Evolutionary conservation across 2,113 vertebrate genomes (phyloP), one percentile per base, ranked within the genome.

Genomic region (Proteles cristata): DNA sequence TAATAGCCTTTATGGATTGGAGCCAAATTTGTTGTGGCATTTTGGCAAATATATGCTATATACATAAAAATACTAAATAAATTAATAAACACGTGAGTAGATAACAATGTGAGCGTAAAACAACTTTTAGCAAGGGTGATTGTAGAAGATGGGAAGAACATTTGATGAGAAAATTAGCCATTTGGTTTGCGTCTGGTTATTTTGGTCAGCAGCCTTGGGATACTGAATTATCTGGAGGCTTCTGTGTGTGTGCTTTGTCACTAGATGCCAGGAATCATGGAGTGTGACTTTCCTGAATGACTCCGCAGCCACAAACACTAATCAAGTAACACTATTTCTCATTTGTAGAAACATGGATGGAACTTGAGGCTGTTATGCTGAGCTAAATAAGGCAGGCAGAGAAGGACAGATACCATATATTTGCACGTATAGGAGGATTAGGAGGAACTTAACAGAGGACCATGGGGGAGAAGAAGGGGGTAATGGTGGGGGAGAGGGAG

Each of bases 271-370:
- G 86, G 63, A 96, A 79, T 53, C 9, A 85, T 48, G 28, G 19
- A 48, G 7, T 58, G 68, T 68, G 48, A 77, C 71, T 93, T 92
- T 61, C 61, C 35, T 82, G 69, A 93, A 35, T 80, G 71, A 96
- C 61, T 93, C 66, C 55, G 76, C 25, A 87, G 39, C 2, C n/a
- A 45, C 26, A 92, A 73, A 14, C 31, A 21, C 61, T 96, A 77
- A 96, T 90, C 77, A 95, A 61, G 97, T 87, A 65, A 76, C 65
- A 66, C 19, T 45, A 2, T 88, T 61, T 77, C 83, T 88, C 39
- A 39, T 39, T 39, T 39, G 39, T 39, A 39, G 39, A 3, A 39
- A 39, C 39, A 39, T 39, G 39, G 39, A 39, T 39, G 39, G 39
- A 39, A 3, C 39, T 39, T 39, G 39, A 39, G 39, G 39, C 3